These are phyloP conservation scores for Temnothorax longispinosus DNA, from an alignment of 1,140 invertebrate genomes.

Conservation along the genomic window DNA sequence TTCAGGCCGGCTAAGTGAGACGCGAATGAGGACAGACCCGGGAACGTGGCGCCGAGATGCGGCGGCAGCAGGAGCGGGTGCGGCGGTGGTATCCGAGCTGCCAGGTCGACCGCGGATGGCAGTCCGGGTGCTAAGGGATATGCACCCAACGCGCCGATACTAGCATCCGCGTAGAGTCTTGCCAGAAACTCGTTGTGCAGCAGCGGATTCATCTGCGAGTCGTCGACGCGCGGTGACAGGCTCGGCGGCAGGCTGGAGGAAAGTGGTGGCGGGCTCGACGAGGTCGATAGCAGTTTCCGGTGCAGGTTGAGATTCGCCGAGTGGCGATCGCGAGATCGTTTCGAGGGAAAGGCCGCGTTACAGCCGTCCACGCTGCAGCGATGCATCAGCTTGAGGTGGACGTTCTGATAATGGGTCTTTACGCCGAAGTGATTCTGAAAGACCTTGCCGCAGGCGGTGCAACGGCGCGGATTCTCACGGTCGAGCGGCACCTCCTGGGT, in stretches of 20 bases:
- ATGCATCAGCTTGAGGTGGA: slow-evolving; percentile 98
- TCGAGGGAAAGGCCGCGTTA: slow-evolving; percentile 98
- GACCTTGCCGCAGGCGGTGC: slow-evolving; percentile 96
- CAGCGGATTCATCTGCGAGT: slow-evolving; percentile 81
- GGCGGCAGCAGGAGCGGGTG: slow-evolving; percentile 81
- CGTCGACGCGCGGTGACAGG: slow-evolving; percentile 82
- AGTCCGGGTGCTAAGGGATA: slow-evolving; percentile 77
- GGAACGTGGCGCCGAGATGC: slow-evolving; percentile 83
- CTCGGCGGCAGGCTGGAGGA: slow-evolving; percentile 84
- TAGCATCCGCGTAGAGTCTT: slow-evolving; percentile 92
- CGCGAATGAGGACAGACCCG: slow-evolving; percentile 81
- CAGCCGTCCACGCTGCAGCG: slow-evolving; percentile 98
- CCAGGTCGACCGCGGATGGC: slow-evolving; percentile 78
- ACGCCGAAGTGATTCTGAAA: slow-evolving; percentile 98
- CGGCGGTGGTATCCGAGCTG: slow-evolving; percentile 80
- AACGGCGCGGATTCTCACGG: slow-evolving; percentile 92
- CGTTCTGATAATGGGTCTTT: slow-evolving; percentile 98
- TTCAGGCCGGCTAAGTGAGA: slow-evolving; percentile 87
- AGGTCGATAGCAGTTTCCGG: slow-evolving; percentile 93
- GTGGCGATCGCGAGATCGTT: slow-evolving; percentile 96
- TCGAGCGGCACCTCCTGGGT: slow-evolving; percentile 94
- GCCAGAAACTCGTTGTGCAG: slow-evolving; percentile 93
- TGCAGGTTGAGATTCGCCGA: slow-evolving; percentile 97
- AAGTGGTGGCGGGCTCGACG: slow-evolving; percentile 85
- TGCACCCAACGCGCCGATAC: slow-evolving; percentile 78